Evolutionary conservation across 2,797 vertebrate species (phyloP).

Genomic region (Clamator glandarius): DNA sequence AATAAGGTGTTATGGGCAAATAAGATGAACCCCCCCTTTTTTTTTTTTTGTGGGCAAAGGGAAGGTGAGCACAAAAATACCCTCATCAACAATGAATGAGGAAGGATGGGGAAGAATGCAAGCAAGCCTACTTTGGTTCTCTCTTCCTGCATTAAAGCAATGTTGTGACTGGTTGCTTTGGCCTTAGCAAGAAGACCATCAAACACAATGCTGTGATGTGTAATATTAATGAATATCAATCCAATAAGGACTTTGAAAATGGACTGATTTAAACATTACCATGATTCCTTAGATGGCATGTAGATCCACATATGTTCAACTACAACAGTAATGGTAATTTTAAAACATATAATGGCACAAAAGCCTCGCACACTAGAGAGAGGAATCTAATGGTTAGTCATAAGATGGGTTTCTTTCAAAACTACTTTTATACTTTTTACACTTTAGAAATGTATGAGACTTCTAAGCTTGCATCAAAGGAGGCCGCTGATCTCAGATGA

Average conservation of each 20-base stretch:
- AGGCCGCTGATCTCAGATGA: background rate
- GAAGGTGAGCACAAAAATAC: background rate
- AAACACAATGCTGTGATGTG: background rate
- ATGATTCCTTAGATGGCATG: background rate
- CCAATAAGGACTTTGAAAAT: background rate
- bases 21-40: background rate
- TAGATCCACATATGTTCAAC: background rate
- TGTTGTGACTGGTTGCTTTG: background rate
- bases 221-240: background rate
- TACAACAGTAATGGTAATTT: background rate
- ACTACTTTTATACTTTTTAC: background rate
- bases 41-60: accelerated
- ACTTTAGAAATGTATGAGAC: background rate
- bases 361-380: background rate
- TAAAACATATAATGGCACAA: background rate
- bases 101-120: background rate
- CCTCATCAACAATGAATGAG: too few relatives aligned
- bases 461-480: background rate
- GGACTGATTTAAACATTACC: background rate
- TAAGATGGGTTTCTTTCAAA: background rate
- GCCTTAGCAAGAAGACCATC: background rate
- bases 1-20: background rate
- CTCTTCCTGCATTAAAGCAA: background rate
- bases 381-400: background rate
- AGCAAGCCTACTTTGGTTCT: background rate